Percentiles rank a stretch among this genome's conserved stretches.
phyloP scores from a whole-genome alignment of 2,888 invertebrate species.

The Sipha maydis region DNA sequence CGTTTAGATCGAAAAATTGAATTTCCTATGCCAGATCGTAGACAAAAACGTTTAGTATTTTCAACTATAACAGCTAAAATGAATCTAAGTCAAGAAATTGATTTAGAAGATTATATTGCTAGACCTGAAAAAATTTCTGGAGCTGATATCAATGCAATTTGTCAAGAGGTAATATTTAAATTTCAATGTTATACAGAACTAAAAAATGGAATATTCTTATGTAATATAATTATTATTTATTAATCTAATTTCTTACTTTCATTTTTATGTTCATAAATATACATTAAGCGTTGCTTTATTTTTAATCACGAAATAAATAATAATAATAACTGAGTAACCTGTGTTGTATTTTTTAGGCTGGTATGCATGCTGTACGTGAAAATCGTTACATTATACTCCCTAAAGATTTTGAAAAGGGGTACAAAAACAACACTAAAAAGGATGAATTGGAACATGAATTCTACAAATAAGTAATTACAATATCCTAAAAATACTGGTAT shows the following conservation, averaged over 20 bases:
- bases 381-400: slow-evolving; percentile 98
- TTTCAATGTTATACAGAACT: background rate
- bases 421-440: slow-evolving; percentile 99
- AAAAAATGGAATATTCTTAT: too few relatives aligned
- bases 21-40: slow-evolving; percentile 94
- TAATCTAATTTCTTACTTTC: too few relatives aligned
- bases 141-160: slow-evolving; percentile 99
- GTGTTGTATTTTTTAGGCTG: slow-evolving; percentile 85
- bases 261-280: too few relatives aligned
- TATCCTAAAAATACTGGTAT: too few relatives aligned
- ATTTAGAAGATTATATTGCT: slow-evolving; percentile 98
- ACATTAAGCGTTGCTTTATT: too few relatives aligned
- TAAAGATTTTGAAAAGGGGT: slow-evolving; percentile 99
- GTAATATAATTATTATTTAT: too few relatives aligned
- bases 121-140: slow-evolving; percentile 98
- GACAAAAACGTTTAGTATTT: slow-evolving; percentile 96
- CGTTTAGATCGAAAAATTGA: slow-evolving; percentile 98
- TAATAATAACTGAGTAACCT: too few relatives aligned
- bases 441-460: slow-evolving; percentile 99
- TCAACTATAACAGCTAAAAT: slow-evolving; percentile 96
- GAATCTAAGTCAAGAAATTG: slow-evolving; percentile 98
- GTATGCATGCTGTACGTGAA: slow-evolving; percentile 99
- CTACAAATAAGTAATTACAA: slow-evolving; percentile 83
- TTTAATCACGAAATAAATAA: too few relatives aligned
- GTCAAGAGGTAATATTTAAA: slow-evolving; percentile 80